Conservation (phyloP, 2,888 invertebrate species). For the Timandra comae region DNA sequence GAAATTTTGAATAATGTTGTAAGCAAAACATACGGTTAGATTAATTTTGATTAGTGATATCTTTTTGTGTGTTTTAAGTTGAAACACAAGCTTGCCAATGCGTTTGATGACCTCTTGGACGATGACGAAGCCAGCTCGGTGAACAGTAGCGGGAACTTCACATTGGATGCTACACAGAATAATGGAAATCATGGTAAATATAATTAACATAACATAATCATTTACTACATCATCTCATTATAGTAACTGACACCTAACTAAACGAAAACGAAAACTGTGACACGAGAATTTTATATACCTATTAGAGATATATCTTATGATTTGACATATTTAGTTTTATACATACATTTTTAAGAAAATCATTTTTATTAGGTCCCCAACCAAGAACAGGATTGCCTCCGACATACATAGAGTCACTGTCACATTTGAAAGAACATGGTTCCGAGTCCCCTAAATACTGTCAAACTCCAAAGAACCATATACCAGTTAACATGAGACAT, state of each 20-base stretch:
- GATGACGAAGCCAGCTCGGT: slow-evolving; percentile 81
- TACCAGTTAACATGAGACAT: slow-evolving; percentile 32
- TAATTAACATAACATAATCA: too few relatives aligned
- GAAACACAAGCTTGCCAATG: slow-evolving; percentile 78
- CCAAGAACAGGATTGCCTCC: slow-evolving; percentile 51
- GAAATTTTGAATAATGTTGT: too few relatives aligned
- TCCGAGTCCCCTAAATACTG: slow-evolving; percentile 56
- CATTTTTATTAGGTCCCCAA: slow-evolving; percentile 47
- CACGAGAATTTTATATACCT: too few relatives aligned
- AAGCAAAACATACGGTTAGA: too few relatives aligned
- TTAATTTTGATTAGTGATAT: too few relatives aligned
- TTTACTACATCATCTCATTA: too few relatives aligned
- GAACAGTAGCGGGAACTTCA: slow-evolving; percentile 72
- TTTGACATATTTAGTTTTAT: too few relatives aligned
- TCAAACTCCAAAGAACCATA: slow-evolving; percentile 58
- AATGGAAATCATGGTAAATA: slow-evolving; percentile 56
- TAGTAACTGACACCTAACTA: too few relatives aligned
- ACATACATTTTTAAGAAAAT: too few relatives aligned
- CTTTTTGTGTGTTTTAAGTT: slow-evolving; percentile 63
- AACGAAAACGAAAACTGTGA: too few relatives aligned
- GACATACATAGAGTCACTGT: slow-evolving; percentile 61
- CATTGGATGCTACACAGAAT: slow-evolving; percentile 48
- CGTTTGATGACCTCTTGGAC: slow-evolving; percentile 81
- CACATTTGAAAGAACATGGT: slow-evolving; percentile 55
- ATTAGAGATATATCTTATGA: too few relatives aligned